Evolutionary conservation across 2,888 invertebrate species (phyloP).

Genomic region (Polyploca ridens): DNA sequence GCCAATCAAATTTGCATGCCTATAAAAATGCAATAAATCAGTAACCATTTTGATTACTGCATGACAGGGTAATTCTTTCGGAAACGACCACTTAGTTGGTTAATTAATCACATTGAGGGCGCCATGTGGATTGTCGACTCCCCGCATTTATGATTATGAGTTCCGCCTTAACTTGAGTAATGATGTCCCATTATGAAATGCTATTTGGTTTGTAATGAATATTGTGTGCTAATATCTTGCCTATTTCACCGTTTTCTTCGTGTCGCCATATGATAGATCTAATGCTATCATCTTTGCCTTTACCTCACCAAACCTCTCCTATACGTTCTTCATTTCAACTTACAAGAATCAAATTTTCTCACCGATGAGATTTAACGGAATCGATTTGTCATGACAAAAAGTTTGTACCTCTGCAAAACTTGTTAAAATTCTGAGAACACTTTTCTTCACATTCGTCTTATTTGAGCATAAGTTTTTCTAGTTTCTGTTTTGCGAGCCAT

Average conservation of each 20-base stretch:
- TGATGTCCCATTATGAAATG: neutral
- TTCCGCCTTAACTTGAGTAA: slow-evolving; percentile 8
- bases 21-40: slow-evolving; percentile 24
- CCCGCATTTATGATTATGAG: slow-evolving; percentile 22
- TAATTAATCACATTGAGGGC: slow-evolving; percentile 33
- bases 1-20: slow-evolving; percentile 20
- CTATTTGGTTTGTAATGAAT: neutral
- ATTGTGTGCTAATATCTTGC: too few relatives aligned
- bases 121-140: slow-evolving; percentile 16
- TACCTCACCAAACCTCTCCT: too few relatives aligned
- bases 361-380: too few relatives aligned
- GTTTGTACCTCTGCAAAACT: neutral
- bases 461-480: neutral
- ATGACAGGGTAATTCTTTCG: slow-evolving; percentile 21
- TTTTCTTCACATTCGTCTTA: neutral
- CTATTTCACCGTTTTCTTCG: too few relatives aligned
- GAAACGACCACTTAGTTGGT: slow-evolving; percentile 18
- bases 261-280: too few relatives aligned
- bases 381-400: too few relatives aligned
- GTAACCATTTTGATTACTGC: slow-evolving; percentile 22
- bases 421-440: neutral
- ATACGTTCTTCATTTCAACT: too few relatives aligned
- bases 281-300: too few relatives aligned
- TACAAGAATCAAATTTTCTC: too few relatives aligned
- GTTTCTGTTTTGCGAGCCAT: neutral